Evolutionary conservation across 2,797 vertebrate species (phyloP), one percentile per base, ranked within the genome.

Genomic region (Furcifer pardalis): DNA sequence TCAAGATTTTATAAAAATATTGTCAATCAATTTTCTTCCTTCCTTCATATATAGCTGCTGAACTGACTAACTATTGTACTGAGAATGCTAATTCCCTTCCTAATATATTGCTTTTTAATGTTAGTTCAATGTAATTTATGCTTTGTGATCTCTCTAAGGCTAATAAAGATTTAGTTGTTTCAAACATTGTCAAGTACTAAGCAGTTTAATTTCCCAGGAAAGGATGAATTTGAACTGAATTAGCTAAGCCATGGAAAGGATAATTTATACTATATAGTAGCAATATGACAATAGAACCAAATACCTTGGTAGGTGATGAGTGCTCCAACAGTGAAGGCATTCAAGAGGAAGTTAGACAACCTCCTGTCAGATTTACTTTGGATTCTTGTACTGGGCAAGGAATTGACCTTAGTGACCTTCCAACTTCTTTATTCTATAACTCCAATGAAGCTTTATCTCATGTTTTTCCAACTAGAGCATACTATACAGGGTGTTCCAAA

Each of bases 111-210:
- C 85, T 82, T 40, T 60, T 15, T 73, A 23, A 84, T 84, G 13
- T 63, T 85, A 0, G 60, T 84, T 76, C 74, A 42, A 0, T 0
- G 1, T 81, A 8, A 76, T 85, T 81, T 85, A 49, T 81, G 59
- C 71, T 76, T 68, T 75, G 62, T 75, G 78, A 79, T 85, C n/a
- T 42, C 1, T 86, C 89, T 86, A 68, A 86, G 77, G 84, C 25
- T 68, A 82, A 73, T 83, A 82, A 78, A 87, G 12, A 75, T 0
- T 21, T 17, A 77, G 17, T 44, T 86, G 81, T 59, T 86, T 81
- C 76, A 82, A 44, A 1, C 68, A 5, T 82, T 84, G 56, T 71
- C 52, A 87, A 80, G 62, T 84, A 60, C 82, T 84, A 63, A 76
- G 82, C 62, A 68, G 75, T 87, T 79, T 87, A 71, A 80, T 87